Conservation (phyloP, 2,888 invertebrate genomes). For the Deilephila elpenor region DNA sequence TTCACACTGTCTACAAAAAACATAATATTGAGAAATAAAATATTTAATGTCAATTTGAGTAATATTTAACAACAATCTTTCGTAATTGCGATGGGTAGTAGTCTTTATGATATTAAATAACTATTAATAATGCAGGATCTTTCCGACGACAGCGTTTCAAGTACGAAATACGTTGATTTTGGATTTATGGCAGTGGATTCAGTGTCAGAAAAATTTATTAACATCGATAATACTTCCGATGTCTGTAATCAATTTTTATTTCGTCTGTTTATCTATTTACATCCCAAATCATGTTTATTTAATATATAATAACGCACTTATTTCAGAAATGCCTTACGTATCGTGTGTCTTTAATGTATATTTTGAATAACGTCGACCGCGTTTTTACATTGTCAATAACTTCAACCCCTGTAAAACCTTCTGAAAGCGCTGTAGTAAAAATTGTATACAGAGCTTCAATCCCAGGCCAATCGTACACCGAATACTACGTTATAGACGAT, state of each 20-base stretch:
- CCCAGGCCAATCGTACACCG: slow-evolving; percentile 71
- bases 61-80: not conserved
- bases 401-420: slow-evolving; percentile 59
- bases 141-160: slow-evolving; percentile 57
- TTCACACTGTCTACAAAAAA: not conserved
- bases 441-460: slow-evolving; percentile 67
- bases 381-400: slow-evolving; percentile 68
- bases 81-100: not conserved
- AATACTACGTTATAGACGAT: slow-evolving; percentile 74
- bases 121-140: slow-evolving; percentile 46
- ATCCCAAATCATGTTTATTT: not conserved
- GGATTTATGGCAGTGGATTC: slow-evolving; percentile 69
- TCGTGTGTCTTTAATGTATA: slow-evolving; percentile 66
- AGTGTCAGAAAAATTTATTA: slow-evolving; percentile 57
- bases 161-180: slow-evolving; percentile 66
- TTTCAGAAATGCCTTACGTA: slow-evolving; percentile 64
- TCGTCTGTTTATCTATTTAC: not conserved
- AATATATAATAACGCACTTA: not conserved
- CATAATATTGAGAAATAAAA: not conserved
- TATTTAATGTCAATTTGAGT: not conserved
- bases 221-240: slow-evolving; percentile 60
- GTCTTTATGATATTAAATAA: not conserved
- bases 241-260: slow-evolving; percentile 50
- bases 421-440: slow-evolving; percentile 57
- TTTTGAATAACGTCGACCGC: slow-evolving; percentile 69